Base-by-base conservation (phyloP, 2,797 vertebrate genomes). In the Melanotaenia nigrans region DNA sequence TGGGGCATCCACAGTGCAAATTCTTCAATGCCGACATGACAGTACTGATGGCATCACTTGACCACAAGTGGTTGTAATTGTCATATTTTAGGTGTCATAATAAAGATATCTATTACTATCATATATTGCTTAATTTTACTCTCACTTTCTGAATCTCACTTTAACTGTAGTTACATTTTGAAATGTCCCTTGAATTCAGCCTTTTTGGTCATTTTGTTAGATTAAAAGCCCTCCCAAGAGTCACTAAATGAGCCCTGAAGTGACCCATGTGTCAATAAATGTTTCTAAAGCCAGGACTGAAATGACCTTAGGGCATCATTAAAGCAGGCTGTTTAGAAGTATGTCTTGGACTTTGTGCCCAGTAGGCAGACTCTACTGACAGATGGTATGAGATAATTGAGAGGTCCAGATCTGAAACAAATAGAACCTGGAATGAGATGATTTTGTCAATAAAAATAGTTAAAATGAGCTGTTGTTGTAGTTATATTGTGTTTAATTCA, bases 1-100 rank as follows among this genome's bases (percentile, higher is more conserved):
- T 51, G 30, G 65, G 30, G 65, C 61, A 71, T 42, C 14, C 35
- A 77, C 66, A 54, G 40, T 78, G 59, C 40, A 42, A 71, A 75
- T 61, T 51, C 32, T n/a, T 38, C 33, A 35, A 33, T 51, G 69
- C 72, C 74, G 74, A 70, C 65, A 64, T 66, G 42, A 65, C 7
- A 13, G 47, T 36, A 58, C 36, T 25, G 72, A 65, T 57, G 56
- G 38, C 22, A 70, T 60, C 25, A 61, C 51, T 68, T 65, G 4
- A 66, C 42, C 51, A n/a, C 67, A 63, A 62, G 58, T 51, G 36
- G 38, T 56, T 67, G 47, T 55, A 45, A 62, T 71, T 59, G 9
- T 25, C 45, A 61, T 71, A 36, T 45, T 75, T 64, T 60, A 25
- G 10, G n/a, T 18, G 54, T 72, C 38, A 49, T 3, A 58, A 11